Evolutionary conservation across 2,888 invertebrate species (phyloP), one percentile per base, ranked within the genome.

Genomic region (Gastracanthus pulcherrimus): DNA sequence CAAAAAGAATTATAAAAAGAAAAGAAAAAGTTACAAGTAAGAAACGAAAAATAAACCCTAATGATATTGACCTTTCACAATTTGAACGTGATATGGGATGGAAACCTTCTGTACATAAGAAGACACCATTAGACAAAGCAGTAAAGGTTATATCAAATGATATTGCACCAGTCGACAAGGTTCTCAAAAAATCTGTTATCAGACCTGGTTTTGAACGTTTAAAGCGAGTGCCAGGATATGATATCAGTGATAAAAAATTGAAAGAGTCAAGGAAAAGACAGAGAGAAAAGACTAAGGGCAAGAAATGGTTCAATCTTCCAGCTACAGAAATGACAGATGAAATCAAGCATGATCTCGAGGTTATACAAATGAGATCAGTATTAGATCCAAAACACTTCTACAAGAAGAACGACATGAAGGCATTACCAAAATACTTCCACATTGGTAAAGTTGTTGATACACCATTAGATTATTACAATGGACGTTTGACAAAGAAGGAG

Each of bases 351-450:
- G 98, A 99, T 91, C 93, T 99, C 13, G 95, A 97, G 92, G 93
- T 98, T 13, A 92, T 99, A 1, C 96, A 97, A 92, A 98, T 99
- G 98, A 94, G 99, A 87, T 96, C 97, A 0, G 97, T 94, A 0
- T 92, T 99, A 13, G 96, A 99, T 92, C 97, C 98, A 0, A 98
- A 98, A 91, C 95, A 95, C 85, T 99, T 98, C 92, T 99, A 99
- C 92, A 98, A 98, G 92, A 96, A 97, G 88, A 98, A 97, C 90
- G 97, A 98, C 89, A 93, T 96, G 85, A 96, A 96, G 92, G 95
- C 94, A 0, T 89, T 97, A 41, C 98, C 99, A 0, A 99, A 98
- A 92, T 98, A 97, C 90, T 99, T 99, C 92, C 90, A 96, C 94
- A 93, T 97, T 88, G 97, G 97, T 66, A 95, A 94, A 86, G 95